Evolutionary conservation across 2,113 vertebrate genomes (phyloP).

Genomic region (Oophaga pumilio): DNA sequence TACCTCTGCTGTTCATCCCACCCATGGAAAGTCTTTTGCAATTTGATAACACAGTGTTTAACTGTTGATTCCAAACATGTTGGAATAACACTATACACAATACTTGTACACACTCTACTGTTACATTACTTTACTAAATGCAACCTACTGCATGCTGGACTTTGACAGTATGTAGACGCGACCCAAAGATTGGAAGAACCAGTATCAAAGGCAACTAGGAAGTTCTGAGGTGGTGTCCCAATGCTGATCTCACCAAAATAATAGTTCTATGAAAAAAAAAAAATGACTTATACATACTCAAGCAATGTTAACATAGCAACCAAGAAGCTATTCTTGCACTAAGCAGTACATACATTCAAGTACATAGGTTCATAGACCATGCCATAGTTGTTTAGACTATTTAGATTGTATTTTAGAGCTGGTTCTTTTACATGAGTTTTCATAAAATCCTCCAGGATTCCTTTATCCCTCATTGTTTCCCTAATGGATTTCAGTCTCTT

Average conservation of each 20-base stretch:
- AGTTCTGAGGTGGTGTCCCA: constrained; percentile 63
- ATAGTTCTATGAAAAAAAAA: constrained; percentile 57
- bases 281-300: background rate
- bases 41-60: too few relatives aligned
- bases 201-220: constrained; percentile 65
- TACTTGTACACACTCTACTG: background rate
- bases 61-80: too few relatives aligned
- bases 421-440: constrained; percentile 65
- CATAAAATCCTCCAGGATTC: constrained; percentile 67
- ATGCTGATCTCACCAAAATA: constrained; percentile 68
- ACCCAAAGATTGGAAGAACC: constrained; percentile 69
- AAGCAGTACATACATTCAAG: constrained; percentile 69
- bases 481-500: constrained; percentile 46
- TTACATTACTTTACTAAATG: background rate
- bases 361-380: constrained; percentile 73
- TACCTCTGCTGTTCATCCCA: too few relatives aligned
- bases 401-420: constrained; percentile 64
- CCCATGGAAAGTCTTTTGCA: too few relatives aligned
- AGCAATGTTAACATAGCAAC: background rate
- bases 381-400: background rate
- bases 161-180: constrained; percentile 63
- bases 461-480: constrained; percentile 69
- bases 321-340: background rate
- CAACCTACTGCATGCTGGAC: constrained; percentile 62
- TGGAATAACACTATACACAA: background rate